phyloP scores from a whole-genome alignment of 2,888 invertebrate species.

The Hartigia nigra region DNA sequence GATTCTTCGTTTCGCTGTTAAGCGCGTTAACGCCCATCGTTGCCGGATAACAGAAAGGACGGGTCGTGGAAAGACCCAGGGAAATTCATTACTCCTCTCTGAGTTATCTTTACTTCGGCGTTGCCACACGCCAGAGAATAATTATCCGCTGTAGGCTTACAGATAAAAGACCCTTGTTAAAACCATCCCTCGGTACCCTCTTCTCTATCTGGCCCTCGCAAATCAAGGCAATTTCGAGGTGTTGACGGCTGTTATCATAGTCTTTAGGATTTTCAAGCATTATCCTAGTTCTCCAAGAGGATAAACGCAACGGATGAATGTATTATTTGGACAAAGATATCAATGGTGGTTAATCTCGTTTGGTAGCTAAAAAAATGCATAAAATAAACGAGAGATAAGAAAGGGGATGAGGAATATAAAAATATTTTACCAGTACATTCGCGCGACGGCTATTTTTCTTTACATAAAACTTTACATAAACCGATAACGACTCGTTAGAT shows the following conservation, averaged over 20 bases:
- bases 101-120: constrained; percentile 48
- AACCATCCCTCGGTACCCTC: background rate
- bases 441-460: background rate
- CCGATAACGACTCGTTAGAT: background rate
- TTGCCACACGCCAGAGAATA: constrained; percentile 48
- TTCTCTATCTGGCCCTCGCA: constrained; percentile 29
- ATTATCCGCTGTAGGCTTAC: constrained; percentile 57
- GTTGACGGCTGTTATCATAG: constrained; percentile 49
- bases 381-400: background rate
- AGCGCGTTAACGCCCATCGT: constrained; percentile 43
- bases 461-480: background rate
- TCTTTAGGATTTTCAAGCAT: constrained; percentile 21
- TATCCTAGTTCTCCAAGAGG: background rate
- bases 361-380: background rate
- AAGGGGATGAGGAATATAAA: background rate
- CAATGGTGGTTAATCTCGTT: background rate
- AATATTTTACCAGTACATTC: background rate
- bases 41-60: constrained; percentile 16
- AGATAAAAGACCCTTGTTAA: constrained; percentile 51
- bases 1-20: constrained; percentile 41
- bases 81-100: constrained; percentile 50
- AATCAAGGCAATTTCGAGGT: constrained; percentile 51
- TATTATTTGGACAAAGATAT: background rate
- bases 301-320: background rate
- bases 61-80: constrained; percentile 24